phyloP scores from a whole-genome alignment of 35 echinoderm and acorn worm species.

The Apostichopus japonicus region DNA sequence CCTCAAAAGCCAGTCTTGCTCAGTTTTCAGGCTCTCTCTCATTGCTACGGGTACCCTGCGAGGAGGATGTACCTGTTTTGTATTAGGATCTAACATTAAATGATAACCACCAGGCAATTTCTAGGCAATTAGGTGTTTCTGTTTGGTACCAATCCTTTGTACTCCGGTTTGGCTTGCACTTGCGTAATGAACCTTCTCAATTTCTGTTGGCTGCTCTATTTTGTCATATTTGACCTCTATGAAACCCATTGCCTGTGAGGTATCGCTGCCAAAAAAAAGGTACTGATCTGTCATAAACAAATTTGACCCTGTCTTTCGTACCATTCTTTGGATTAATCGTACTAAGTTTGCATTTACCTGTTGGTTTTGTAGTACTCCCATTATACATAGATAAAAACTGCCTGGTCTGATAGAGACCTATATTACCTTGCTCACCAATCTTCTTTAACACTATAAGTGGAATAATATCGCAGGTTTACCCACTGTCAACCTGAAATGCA shows the following conservation, averaged over 20 bases:
- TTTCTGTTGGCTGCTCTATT: slow-evolving; percentile 39
- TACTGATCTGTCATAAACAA: slow-evolving; percentile 50
- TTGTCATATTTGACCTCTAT: slow-evolving; percentile 65
- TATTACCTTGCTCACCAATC: background rate
- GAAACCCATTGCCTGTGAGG: slow-evolving; percentile 68
- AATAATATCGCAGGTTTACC: slow-evolving; percentile 53
- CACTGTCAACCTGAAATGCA: slow-evolving; percentile 55
- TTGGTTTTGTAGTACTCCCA: slow-evolving; percentile 35
- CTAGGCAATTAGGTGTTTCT: too few relatives aligned
- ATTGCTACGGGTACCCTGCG: slow-evolving; percentile 59
- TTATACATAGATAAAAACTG: slow-evolving; percentile 76
- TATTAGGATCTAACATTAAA: background rate
- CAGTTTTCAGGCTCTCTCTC: slow-evolving; percentile 53
- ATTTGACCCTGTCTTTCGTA: slow-evolving; percentile 62
- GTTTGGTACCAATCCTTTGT: too few relatives aligned
- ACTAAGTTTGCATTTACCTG: slow-evolving; percentile 61
- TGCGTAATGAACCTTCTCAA: too few relatives aligned
- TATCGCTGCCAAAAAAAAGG: slow-evolving; percentile 62
- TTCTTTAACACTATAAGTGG: background rate
- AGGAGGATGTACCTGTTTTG: slow-evolving; percentile 33
- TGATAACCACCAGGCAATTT: background rate
- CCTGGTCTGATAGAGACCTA: background rate
- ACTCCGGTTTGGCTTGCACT: background rate
- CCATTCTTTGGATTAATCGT: slow-evolving; percentile 71
- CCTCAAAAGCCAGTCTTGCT: slow-evolving; percentile 40